Conservation (phyloP, 2,113 vertebrate genomes). For the Phodopus roborovskii region DNA sequence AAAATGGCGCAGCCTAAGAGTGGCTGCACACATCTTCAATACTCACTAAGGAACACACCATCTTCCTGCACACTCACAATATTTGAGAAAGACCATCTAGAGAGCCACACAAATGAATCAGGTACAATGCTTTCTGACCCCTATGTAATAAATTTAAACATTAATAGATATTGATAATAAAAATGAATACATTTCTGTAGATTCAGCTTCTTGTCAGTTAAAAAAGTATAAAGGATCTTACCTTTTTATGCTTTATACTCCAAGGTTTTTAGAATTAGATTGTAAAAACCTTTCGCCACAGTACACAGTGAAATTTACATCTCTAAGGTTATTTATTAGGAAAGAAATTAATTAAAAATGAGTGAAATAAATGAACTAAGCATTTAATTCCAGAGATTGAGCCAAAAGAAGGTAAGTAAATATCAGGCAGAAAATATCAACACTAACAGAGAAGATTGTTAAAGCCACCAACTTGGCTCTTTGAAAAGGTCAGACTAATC, state of each 20-base stretch:
- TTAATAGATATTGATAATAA: neutral
- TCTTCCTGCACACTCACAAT: neutral
- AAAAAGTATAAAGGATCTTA: neutral
- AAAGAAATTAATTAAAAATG: neutral
- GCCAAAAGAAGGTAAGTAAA: neutral
- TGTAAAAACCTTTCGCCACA: neutral
- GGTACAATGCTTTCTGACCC: neutral
- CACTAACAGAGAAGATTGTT: neutral
- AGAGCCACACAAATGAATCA: neutral
- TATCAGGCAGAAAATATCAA: neutral
- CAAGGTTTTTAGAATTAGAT: neutral
- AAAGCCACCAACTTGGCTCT: neutral
- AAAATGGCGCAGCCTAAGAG: neutral
- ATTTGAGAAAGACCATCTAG: neutral
- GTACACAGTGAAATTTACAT: neutral
- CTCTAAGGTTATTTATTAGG: neutral
- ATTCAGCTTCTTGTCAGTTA: neutral
- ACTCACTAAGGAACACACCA: fast-evolving
- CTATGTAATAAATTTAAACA: neutral
- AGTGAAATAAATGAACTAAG: neutral
- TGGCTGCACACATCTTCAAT: fast-evolving
- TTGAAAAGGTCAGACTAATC: neutral
- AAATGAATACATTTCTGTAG: neutral
- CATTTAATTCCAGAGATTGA: neutral
- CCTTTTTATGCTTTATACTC: neutral